Conservation (phyloP, 2,888 invertebrate genomes). For the Nysson spinosus region DNA sequence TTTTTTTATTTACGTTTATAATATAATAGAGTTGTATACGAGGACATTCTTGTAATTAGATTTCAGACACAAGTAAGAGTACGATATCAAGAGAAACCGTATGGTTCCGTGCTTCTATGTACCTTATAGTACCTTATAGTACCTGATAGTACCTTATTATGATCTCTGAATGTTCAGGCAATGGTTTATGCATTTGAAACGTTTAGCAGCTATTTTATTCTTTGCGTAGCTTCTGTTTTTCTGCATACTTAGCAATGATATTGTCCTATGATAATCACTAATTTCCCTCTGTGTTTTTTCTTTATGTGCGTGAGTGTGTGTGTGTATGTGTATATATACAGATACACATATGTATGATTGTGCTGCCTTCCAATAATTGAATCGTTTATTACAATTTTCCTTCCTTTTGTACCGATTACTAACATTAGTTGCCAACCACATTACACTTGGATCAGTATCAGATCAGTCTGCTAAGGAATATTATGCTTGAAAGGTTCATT, state of each 20-base stretch:
- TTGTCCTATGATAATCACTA: constrained; percentile 13
- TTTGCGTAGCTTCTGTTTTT: constrained; percentile 50
- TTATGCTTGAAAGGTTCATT: constrained; percentile 10
- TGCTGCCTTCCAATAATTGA: constrained; percentile 27
- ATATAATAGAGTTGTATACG: too few species aligned
- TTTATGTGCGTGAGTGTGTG: too few species aligned
- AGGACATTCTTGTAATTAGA: too few species aligned
- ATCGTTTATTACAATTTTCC: constrained; percentile 20
- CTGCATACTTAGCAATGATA: constrained; percentile 57
- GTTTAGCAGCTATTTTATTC: constrained; percentile 50
- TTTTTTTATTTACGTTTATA: too few species aligned
- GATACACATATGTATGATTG: constrained; percentile 36
- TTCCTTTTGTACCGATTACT: constrained; percentile 17
- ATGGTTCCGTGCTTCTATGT: constrained; percentile 57
- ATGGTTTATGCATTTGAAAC: constrained; percentile 66
- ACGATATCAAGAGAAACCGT: too few species aligned
- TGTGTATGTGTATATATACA: too few species aligned
- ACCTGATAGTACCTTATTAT: too few species aligned
- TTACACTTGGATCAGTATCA: constrained; percentile 1
- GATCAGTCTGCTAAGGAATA: background rate
- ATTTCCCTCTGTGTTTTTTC: constrained; percentile 34
- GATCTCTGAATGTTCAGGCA: constrained; percentile 61
- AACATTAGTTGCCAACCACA: constrained; percentile 15
- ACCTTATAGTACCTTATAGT: too few species aligned
- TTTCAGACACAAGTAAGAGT: too few species aligned